Evolutionary conservation across 2,113 vertebrate genomes (phyloP), one percentile per base, ranked within the genome.

Genomic region (Chloebia gouldiae): DNA sequence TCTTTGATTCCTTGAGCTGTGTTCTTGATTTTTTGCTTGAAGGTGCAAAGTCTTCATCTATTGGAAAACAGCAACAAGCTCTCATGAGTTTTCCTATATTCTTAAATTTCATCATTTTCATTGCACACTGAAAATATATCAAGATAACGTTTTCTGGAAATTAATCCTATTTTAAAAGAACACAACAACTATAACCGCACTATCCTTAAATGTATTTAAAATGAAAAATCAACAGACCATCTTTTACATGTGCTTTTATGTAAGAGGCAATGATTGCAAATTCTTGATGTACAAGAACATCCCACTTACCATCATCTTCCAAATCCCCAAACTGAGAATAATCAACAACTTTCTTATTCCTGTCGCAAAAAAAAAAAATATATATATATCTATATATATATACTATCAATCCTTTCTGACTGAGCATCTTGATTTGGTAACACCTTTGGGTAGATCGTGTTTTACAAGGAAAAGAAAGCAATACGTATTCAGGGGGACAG

Each of bases 31-130:
- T 99, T 97, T 99, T 99, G 71, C 94, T 98, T 85, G 97, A 98
- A 75, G 98, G 98, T 88, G 94, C 97, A 97, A 99, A 99, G 93
- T 99, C 99, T 68, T 99, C 99, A 97, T 99, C 98, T 98, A 89
- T 85, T 44, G 31, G 15, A 51, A 90, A 92, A 94, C 3, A 79
- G 14, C 23, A 81, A 60, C 57, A 78, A 91, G 17, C 7, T 94
- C 50, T 77, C 72, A 28, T 45, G 10, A 64, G 10, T 65, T 77
- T 65, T 61, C 23, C 37, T n/a, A 10, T 39, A 59, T 37, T 86
- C 24, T 61, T 35, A 60, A 27, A 68, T 37, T 31, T 33, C 18
- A 13, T 28, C 11, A 21, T 50, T 49, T 84, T 85, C 37, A 76
- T 9, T 28, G 45, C 25, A 59, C 15, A 28, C 19, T n/a, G 50